A percentile compares a stretch with the other conserved stretches of the same genome.
phyloP scores from a whole-genome alignment of 1,140 invertebrate species.

The Reticulitermes speratus region DNA sequence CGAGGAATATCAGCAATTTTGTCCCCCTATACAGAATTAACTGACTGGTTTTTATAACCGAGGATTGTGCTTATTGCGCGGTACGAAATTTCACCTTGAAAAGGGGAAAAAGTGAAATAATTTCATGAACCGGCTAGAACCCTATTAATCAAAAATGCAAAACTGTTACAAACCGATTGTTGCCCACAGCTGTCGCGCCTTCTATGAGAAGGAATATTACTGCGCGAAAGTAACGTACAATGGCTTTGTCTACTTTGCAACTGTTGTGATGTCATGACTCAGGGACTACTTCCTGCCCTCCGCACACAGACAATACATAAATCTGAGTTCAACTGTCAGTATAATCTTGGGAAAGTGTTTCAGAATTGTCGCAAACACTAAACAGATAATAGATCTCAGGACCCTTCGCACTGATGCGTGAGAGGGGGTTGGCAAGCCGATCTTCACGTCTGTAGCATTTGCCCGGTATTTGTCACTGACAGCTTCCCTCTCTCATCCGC shows the following conservation, averaged over 20 bases:
- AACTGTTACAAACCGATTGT: neutral
- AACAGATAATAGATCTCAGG: neutral
- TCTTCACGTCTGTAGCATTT: neutral
- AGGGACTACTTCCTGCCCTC: neutral
- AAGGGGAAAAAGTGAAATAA: too few species aligned
- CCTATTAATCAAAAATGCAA: too few species aligned
- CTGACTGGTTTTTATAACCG: too few species aligned
- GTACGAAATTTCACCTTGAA: too few species aligned
- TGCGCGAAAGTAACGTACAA: neutral
- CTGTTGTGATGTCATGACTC: neutral
- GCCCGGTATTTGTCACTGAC: conserved; percentile 13
- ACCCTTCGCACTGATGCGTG: neutral
- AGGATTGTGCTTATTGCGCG: too few species aligned
- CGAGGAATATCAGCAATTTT: too few species aligned
- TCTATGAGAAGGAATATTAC: neutral
- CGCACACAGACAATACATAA: neutral
- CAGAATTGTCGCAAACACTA: conserved; percentile 18
- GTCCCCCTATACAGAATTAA: too few species aligned
- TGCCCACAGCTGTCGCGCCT: neutral
- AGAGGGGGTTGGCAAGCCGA: neutral
- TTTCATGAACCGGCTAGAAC: too few species aligned
- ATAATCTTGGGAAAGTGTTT: neutral
- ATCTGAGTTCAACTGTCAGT: neutral
- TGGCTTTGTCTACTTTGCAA: neutral
- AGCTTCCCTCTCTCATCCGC: neutral